phyloP scores from a whole-genome alignment of 1,140 invertebrate species.

The Atopsyche davidsoni region DNA sequence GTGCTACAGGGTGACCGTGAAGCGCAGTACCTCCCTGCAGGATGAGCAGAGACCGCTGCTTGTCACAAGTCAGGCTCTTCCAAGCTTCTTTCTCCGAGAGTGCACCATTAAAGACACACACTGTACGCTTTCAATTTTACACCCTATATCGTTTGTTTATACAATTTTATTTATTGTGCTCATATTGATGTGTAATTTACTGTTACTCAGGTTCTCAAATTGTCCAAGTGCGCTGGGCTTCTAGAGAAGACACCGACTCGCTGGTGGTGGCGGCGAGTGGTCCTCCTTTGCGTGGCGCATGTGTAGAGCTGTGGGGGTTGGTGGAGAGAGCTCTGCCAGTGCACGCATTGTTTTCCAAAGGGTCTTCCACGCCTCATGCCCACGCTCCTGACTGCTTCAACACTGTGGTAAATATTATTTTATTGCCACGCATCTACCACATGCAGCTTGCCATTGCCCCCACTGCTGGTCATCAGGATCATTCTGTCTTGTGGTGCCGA shows the following conservation, averaged over 20 bases:
- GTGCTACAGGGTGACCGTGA: constrained; percentile 64
- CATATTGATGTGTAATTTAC: background rate
- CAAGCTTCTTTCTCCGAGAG: constrained; percentile 74
- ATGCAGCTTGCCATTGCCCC: too few species aligned
- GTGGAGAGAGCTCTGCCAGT: constrained; percentile 70
- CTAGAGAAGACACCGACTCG: constrained; percentile 75
- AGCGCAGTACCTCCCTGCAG: constrained; percentile 37
- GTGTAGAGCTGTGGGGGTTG: constrained; percentile 82
- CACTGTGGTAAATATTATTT: constrained; percentile 52
- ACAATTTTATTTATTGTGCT: background rate
- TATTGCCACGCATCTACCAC: background rate
- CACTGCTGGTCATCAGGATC: too few species aligned
- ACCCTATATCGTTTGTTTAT: background rate
- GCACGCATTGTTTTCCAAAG: constrained; percentile 63
- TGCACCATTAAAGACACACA: constrained; percentile 47
- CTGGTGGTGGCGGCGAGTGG: constrained; percentile 65
- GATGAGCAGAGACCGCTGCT: constrained; percentile 46
- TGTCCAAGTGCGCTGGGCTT: constrained; percentile 73
- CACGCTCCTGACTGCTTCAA: constrained; percentile 55
- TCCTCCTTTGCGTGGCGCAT: constrained; percentile 50
- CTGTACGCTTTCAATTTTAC: constrained; percentile 33
- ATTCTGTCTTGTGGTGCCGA: too few species aligned
- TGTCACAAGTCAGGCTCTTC: constrained; percentile 66
- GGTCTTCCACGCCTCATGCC: constrained; percentile 31
- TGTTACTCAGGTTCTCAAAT: constrained; percentile 36